A percentile compares a stretch with the other conserved stretches of the same genome.
Conservation (phyloP, 2,797 vertebrate species). For the Gallirallus australis region DNA sequence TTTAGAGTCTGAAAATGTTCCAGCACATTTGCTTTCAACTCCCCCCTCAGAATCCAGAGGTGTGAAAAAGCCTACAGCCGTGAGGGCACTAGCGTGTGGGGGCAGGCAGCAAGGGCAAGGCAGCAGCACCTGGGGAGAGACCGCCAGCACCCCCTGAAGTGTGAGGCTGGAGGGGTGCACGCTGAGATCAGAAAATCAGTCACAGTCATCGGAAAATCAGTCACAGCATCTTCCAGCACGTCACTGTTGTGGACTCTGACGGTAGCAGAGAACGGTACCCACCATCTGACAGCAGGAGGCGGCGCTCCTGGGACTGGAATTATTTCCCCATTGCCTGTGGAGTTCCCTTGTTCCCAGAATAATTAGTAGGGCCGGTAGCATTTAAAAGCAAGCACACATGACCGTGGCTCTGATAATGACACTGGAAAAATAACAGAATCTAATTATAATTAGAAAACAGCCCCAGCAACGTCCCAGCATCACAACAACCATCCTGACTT, state of each 20-base stretch:
- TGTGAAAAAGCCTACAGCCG: neutral
- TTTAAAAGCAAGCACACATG: conserved; percentile 39
- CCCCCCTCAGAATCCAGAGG: neutral
- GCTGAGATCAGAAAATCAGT: no score
- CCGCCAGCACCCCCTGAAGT: neutral
- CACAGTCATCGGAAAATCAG: no score
- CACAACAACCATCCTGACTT: conserved; percentile 64
- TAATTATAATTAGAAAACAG: conserved; percentile 71
- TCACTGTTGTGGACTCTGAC: neutral
- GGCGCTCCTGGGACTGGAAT: conserved; percentile 33
- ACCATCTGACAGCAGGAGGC: neutral
- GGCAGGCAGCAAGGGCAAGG: neutral
- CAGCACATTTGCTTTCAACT: conserved; percentile 15
- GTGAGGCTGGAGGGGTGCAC: neutral
- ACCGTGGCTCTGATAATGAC: conserved; percentile 41
- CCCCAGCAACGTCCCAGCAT: conserved; percentile 53
- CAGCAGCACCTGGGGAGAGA: neutral
- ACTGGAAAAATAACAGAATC: conserved; percentile 52
- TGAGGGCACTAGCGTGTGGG: neutral
- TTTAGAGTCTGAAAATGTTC: conserved; percentile 40
- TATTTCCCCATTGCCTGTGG: neutral
- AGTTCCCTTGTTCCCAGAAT: conserved; percentile 17
- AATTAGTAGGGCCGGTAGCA: neutral
- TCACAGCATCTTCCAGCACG: neutral
- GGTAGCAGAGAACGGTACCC: neutral